Conservation (phyloP, 37 sponge, comb jelly and placozoan species). For the Mnemiopsis leidyi region DNA sequence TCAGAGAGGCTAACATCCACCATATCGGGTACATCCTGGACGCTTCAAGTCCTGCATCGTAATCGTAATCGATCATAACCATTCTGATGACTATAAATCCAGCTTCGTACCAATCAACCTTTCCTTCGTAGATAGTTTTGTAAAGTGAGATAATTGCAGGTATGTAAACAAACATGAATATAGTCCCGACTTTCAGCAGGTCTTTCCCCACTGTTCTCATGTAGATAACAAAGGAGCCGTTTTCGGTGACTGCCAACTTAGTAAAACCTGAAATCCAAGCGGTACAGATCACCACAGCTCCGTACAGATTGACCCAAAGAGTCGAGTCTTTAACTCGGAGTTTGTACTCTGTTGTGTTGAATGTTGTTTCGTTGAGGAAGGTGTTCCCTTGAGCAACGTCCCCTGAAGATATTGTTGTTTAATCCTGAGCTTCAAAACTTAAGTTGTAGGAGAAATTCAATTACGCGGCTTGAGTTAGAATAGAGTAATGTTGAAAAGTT, state of each 20-base stretch:
- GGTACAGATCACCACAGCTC: conserved; percentile 24
- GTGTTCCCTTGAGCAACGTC: not conserved
- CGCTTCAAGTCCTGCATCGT: not conserved
- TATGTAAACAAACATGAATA: not conserved
- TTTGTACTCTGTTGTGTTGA: not conserved
- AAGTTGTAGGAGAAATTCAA: too few relatives aligned
- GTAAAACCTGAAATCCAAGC: not conserved
- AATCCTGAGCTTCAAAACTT: too few relatives aligned
- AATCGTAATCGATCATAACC: conserved; percentile 15
- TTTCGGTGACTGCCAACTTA: conserved; percentile 3
- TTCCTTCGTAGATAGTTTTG: not conserved
- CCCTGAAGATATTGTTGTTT: not conserved
- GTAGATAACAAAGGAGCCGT: conserved; percentile 42
- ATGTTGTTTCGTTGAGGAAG: not conserved
- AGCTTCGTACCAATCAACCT: not conserved
- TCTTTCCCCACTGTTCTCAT: not conserved
- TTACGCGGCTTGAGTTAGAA: too few relatives aligned
- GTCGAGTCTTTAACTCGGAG: not conserved
- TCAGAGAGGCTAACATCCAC: not conserved
- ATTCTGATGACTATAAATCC: not conserved
- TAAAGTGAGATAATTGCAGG: not conserved
- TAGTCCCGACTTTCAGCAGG: not conserved
- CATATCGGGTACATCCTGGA: not conserved
- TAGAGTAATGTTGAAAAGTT: too few relatives aligned
- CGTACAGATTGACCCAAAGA: not conserved